Evolutionary conservation across 2,113 vertebrate species (phyloP).

Genomic region (Peromyscus leucopus): DNA sequence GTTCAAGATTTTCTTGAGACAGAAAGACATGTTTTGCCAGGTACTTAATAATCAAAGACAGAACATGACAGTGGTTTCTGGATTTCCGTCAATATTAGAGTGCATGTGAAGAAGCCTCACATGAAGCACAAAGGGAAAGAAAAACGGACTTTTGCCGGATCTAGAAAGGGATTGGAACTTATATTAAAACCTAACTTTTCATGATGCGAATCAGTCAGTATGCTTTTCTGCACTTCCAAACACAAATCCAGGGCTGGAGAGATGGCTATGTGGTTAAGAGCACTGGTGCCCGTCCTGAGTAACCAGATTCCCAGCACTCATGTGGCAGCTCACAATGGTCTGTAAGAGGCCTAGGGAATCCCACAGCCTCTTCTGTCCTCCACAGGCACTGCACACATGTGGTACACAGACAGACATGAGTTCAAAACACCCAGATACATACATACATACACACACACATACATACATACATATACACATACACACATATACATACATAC

Average conservation of each 20-base stretch:
- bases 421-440: not conserved
- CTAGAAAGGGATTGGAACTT: not conserved
- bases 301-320: not conserved
- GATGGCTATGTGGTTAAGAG: not conserved
- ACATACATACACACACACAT: too few species aligned
- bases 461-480: too few species aligned
- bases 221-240: not conserved
- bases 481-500: too few species aligned
- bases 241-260: not conserved
- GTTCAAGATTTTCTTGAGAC: constrained; percentile 49
- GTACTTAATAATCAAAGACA: not conserved
- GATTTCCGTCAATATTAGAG: not conserved
- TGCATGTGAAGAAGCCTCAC: not conserved
- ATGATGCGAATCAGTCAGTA: not conserved
- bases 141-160: not conserved
- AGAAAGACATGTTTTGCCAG: constrained; percentile 34
- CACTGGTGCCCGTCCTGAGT: not conserved
- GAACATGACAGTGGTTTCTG: not conserved
- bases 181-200: not conserved
- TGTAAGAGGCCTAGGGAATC: not conserved
- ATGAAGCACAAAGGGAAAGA: not conserved
- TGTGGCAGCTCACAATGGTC: not conserved
- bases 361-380: not conserved
- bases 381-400: not conserved
- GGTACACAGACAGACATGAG: not conserved